A percentile compares a stretch with the other conserved stretches of the same genome.
These are phyloP conservation scores for Drosophila grimshawi DNA, from an alignment of 1,140 invertebrate genomes.

Conservation along the genomic window DNA sequence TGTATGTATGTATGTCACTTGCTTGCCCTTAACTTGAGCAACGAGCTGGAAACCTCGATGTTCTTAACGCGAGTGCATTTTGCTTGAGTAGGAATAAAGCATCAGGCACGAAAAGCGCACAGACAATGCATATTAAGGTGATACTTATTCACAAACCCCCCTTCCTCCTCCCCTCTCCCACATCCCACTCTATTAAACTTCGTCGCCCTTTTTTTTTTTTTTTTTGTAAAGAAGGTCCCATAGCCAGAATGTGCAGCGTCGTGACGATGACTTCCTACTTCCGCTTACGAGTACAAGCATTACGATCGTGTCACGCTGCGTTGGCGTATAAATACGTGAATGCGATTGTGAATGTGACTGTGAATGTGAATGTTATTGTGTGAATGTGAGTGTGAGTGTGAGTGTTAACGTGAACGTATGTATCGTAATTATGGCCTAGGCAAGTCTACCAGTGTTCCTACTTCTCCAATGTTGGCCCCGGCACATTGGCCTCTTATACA, in stretches of 20 bases:
- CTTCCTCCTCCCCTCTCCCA: no score
- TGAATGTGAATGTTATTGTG: not conserved
- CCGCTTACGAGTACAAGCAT: slow-evolving; percentile 33
- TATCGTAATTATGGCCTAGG: slow-evolving; percentile 34
- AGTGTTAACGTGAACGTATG: slow-evolving; percentile 24
- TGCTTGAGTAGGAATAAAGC: slow-evolving; percentile 1
- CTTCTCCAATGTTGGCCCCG: slow-evolving; percentile 7
- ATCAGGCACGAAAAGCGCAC: slow-evolving; percentile 16
- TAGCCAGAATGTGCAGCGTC: slow-evolving; percentile 37
- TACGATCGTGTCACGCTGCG: slow-evolving; percentile 50
- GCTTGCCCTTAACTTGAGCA: slow-evolving; percentile 15
- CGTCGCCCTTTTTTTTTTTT: no score
- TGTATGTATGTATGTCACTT: not conserved
- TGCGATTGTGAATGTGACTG: slow-evolving; percentile 2
- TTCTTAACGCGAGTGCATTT: slow-evolving; percentile 15
- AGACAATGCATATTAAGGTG: slow-evolving; percentile 31
- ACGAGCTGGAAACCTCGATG: slow-evolving; percentile 22
- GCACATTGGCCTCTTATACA: slow-evolving; percentile 40
- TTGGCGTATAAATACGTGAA: slow-evolving; percentile 40
- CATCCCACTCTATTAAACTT: no score
- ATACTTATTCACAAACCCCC: not conserved
- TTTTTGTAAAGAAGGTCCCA: slow-evolving; percentile 10
- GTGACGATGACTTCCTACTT: slow-evolving; percentile 58
- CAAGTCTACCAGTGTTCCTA: slow-evolving; percentile 21
- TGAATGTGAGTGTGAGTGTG: slow-evolving; percentile 1